Base-by-base conservation (phyloP, 2,797 vertebrate species). In the Micromesistius poutassou region DNA sequence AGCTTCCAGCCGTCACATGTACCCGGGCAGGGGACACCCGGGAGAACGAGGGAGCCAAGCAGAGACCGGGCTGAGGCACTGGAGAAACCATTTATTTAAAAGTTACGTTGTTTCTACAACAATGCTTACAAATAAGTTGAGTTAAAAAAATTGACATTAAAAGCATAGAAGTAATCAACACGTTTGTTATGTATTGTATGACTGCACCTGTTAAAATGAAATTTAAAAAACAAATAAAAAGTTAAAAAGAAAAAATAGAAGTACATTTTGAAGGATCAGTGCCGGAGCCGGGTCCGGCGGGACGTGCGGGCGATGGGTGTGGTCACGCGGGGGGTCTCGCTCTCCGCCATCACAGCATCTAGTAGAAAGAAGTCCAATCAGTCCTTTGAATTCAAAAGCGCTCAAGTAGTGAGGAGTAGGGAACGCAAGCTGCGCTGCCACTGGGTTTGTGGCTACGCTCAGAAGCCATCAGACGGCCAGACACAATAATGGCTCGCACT, bases 241-340 rank as follows among this genome's bases (percentile, higher is more conserved):
- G 72, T 70, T 79, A 8, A 33, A 75, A 4, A 79, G 5, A 12
- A 30, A 72, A 5, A 36, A 25, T 14, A 77, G 33, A 77, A 75
- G 81, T 68, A 87, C 2, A 36, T 46, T 71, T 76, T n/a, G 28
- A 76, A 46, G 3, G 68, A 68, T 93, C 83, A 95, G 87, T 94
- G 93, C 80, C 92, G 87, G 89, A 94, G 93, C 7, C 94, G 93
- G 81, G 94, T 77, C 33, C 91, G 90, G n/a, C 94, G 85, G 9
- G 96, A 94, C 0, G 95, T 88, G 77, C 97, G 95, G 78, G 91
- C 90, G 79, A 99, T 97, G 78, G 97, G 97, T 0, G 97, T 98
- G 0, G 94, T 96, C 89, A 96, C 96, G 93, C 95, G 97, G 30
- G 97, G 97, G 0, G 96, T 97, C 87, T 98, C 96, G 0, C 93